Conservation (phyloP, 2,113 vertebrate genomes). For the Pterophyllum scalare region DNA sequence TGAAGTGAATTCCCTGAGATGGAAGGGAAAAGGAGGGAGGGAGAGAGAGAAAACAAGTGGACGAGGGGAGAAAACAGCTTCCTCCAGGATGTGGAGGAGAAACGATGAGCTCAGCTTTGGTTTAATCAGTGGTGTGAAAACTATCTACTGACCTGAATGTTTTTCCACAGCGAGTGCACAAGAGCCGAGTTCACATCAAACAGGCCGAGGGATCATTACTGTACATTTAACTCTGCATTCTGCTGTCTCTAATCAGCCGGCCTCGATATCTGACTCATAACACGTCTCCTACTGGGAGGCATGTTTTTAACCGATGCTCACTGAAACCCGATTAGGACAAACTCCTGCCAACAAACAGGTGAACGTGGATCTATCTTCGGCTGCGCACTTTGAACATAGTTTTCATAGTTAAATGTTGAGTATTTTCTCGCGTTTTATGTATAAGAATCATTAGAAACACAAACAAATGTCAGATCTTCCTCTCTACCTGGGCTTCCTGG, state of each 20-base stretch:
- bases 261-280: neutral
- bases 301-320: neutral
- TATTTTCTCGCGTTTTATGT: conserved; percentile 3
- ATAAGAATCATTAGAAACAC: neutral
- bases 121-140: conserved; percentile 18
- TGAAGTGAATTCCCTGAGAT: conserved; percentile 86
- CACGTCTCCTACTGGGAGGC: conserved; percentile 1
- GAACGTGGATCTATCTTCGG: neutral
- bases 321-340: neutral
- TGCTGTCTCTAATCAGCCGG: conserved; percentile 32
- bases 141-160: conserved; percentile 36
- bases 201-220: conserved; percentile 30
- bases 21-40: conserved; percentile 47
- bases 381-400: neutral
- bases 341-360: conserved; percentile 8
- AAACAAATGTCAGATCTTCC: neutral
- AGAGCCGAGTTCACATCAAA: conserved; percentile 29
- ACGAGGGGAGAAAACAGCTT: conserved; percentile 42
- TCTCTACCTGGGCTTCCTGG: neutral
- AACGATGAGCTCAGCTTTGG: conserved; percentile 37
- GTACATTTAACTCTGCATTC: conserved; percentile 2
- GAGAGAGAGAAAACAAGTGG: conserved; percentile 49
- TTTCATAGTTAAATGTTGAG: conserved; percentile 1
- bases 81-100: conserved; percentile 55
- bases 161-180: neutral